Evolutionary conservation across 2,888 invertebrate species (phyloP), one percentile per base, ranked within the genome.

Genomic region (Chalcosyrphus nemorum): DNA sequence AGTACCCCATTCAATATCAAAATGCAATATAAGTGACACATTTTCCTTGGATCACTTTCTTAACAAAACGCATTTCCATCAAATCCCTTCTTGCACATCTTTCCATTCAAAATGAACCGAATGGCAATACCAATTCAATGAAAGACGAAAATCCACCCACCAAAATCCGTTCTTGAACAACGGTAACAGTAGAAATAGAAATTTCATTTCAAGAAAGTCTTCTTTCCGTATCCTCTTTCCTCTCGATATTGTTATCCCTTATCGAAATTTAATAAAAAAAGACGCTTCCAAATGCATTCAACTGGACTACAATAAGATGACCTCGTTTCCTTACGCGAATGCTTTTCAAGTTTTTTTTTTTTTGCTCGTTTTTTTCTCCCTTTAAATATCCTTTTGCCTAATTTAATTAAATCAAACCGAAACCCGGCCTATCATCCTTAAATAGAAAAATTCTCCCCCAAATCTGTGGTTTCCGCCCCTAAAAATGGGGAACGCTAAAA

Each of bases 1-100:
- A 24, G 24, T 24, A 4, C 24, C 4, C 3, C 24, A 24, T 24
- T 4, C 24, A 24, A 88, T 21, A 65, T 89, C 0, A 90, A 91
- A 82, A 71, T 35, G 56, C 52, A 76, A 61, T 68, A 50, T 52
- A 47, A 63, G 70, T 65, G 81, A 65, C 57, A 76, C 75, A 70
- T 19, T 65, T 41, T 43, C 24, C 41, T 24, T 5, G 3, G 19
- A 43, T 54, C 56, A 38, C 5, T 50, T 21, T 15, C n/a, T 27
- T 63, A 32, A 24, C 17, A 50, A 52, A 65, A 76, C 59, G 65
- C 50, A 71, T 71, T 76, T 76, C 70, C 43, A 50, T 65, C 57
- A 52, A 68, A 81, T 70, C 61, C 32, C 47, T 11, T 50, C 27
- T 13, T 32, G n/a, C 9, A 11, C 24, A 47, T 27, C 47, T n/a